Evolutionary conservation across 2,888 invertebrate genomes (phyloP).

Genomic region (Clostera curtula): DNA sequence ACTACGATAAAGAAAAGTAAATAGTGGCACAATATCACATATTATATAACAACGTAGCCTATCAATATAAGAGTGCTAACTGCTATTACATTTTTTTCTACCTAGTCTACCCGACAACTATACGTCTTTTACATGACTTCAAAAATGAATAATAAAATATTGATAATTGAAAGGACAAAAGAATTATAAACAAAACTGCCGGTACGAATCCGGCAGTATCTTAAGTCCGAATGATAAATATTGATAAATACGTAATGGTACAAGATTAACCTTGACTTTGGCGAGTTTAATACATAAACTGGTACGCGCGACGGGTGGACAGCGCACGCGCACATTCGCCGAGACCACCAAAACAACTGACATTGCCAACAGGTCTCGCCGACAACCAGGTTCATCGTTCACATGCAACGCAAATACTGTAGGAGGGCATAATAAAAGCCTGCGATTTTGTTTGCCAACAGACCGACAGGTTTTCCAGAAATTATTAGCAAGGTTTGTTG

Average conservation of each 20-base stretch:
- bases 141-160: too few species aligned
- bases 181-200: too few species aligned
- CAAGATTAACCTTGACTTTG: conserved; percentile 17
- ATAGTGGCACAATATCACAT: conserved; percentile 23
- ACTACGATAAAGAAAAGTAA: conserved; percentile 28
- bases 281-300: conserved; percentile 20
- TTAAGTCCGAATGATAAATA: conserved; percentile 2
- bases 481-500: conserved; percentile 11
- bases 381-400: conserved; percentile 48
- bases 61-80: too few species aligned
- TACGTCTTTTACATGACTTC: too few species aligned
- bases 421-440: conserved; percentile 15
- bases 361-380: conserved; percentile 56
- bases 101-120: too few species aligned
- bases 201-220: too few species aligned
- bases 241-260: conserved; percentile 12
- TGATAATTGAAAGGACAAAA: too few species aligned
- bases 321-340: conserved; percentile 47
- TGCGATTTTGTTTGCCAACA: conserved; percentile 17
- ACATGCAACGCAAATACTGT: conserved; percentile 21
- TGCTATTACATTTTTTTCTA: too few species aligned
- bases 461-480: conserved; percentile 17
- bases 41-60: too few species aligned
- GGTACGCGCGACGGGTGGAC: conserved; percentile 11
- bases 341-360: conserved; percentile 64